Base-by-base conservation (phyloP, 37 sponge, comb jelly and placozoan genomes). In the Haliclona indistincta region DNA sequence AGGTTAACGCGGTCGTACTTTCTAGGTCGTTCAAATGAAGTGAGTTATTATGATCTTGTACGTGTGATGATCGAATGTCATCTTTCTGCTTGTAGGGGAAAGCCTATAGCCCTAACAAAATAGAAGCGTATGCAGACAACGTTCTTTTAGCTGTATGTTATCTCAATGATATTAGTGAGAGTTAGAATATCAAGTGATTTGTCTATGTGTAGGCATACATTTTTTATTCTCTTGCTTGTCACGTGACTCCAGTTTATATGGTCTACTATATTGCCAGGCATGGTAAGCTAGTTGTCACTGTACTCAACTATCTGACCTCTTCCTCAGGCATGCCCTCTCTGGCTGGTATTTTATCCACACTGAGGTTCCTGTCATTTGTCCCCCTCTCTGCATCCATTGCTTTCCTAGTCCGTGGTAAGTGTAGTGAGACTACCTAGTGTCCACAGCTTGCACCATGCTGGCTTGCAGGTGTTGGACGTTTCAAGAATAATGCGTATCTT, bases 61-160 rank as follows among this genome's bases (percentile, higher is more conserved):
- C 19, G n/a, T 73, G 23, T 38, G 3, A 4, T 33, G 58, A 28
- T 33, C 40, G 22, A 15, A 25, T 28, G 56, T 36, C 7, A 25
- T 43, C 58, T 15, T 71, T 7, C 29, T 25, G 10, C 1, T 73
- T 41, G n/a, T 15, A 89, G 81, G 90, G 90, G 2, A 37, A 44
- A 15, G 42, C 51, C 1, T 89, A 89, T 55, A 11, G 4, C 10
- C 86, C 90, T 3, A 84, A 89, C 56, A 84, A 70, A 28, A 7
- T 70, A 44, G 90, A 89, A 54, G 43, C 55, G 22, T 89, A 89
- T 69, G 80, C 90, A 58, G 81, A 84, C 28, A 80, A 80, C 67
- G 90, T 84, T 17, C 47, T 89, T 15, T 6, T 75, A 28, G 80
- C 85, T 40, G 90, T 89, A 68, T 84, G 70, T 54, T 0, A 8